A percentile compares a stretch with the other conserved stretches of the same genome.
Conservation (phyloP, 2,888 invertebrate genomes). For the Bombylius major region DNA sequence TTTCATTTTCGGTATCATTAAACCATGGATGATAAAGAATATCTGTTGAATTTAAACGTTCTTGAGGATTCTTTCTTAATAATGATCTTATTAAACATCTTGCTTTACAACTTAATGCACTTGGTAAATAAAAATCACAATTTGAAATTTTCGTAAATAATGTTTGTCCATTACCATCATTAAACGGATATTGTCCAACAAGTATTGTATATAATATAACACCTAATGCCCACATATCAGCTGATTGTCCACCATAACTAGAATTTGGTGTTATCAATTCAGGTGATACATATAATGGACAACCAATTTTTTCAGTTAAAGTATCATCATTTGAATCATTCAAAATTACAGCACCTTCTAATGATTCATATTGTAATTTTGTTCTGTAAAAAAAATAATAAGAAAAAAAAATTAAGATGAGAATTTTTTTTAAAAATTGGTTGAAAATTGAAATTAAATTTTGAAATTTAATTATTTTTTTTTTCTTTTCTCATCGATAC, state of each 20-base stretch:
- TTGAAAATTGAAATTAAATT: too few species aligned
- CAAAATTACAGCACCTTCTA: slow-evolving; percentile 35
- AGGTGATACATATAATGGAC: slow-evolving; percentile 34
- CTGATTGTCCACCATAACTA: slow-evolving; percentile 32
- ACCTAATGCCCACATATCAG: slow-evolving; percentile 35
- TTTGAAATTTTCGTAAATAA: slow-evolving; percentile 81
- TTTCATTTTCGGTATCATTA: slow-evolving; percentile 22
- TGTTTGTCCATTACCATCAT: slow-evolving; percentile 25
- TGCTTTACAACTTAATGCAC: slow-evolving; percentile 65
- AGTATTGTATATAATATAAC: slow-evolving; percentile 35
- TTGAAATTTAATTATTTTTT: too few species aligned
- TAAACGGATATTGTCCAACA: slow-evolving; percentile 35
- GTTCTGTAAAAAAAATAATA: slow-evolving; percentile 23
- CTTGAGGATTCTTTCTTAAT: slow-evolving; percentile 66
- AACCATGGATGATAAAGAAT: slow-evolving; percentile 80
- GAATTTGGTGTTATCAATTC: slow-evolving; percentile 30
- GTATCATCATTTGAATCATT: slow-evolving; percentile 29
- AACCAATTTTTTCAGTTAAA: slow-evolving; percentile 33
- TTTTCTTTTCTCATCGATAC: too few species aligned
- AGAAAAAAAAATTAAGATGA: slow-evolving; percentile 4
- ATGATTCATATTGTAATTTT: slow-evolving; percentile 32
- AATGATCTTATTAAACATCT: slow-evolving; percentile 73
- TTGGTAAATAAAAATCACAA: slow-evolving; percentile 73
- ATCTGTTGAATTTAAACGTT: slow-evolving; percentile 65
- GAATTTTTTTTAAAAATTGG: background rate